Evolutionary conservation across 2,113 vertebrate species (phyloP), one percentile per base, ranked within the genome.

Genomic region (Amblyornis subalaris): DNA sequence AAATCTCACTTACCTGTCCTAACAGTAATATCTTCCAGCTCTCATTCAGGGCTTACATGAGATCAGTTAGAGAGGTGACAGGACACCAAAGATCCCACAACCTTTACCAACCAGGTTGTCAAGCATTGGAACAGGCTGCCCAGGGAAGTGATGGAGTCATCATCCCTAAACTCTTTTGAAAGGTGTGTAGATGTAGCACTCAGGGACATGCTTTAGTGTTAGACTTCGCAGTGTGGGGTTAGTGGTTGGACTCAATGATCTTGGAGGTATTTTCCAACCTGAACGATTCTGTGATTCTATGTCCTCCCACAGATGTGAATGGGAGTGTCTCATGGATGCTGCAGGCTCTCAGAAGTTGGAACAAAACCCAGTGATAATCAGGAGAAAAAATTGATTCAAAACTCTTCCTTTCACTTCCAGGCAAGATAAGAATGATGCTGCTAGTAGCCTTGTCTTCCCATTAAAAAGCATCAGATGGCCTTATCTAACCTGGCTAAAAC

Each of bases 401-500:
- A 61, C 25, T 85, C 24, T 85, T 62, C 35, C 31, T 89, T 95
- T 82, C 12, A 4, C 28, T 93, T 91, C 33, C 31, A 85, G 47
- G 17, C 25, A 91, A 93, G 48, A 45, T 42, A 76, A 67, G 20
- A 94, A 79, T 64, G n/a, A 51, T 74, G n/a, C 36, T 81, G 53
- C 25, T 84, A 61, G 44, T 53, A 86, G 13, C 35, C 51, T 92
- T 51, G 38, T 28, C 28, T 89, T 64, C n/a, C 28, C 7, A 36
- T 89, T 81, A 78, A 78, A 89, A 89, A 87, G 20, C 51, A 73
- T 86, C 40, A 74, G 65, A 61, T 84, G 31, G n/a, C 33, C 29
- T 69, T 84, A 84, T 45, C 53, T 81, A 77, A 81, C 23, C 24
- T 77, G 66, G n/a, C 25, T 85, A 67, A 90, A 96, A 90, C 91